Evolutionary conservation across 2,797 vertebrate species (phyloP).

Genomic region (Bradypodion pumilum): DNA sequence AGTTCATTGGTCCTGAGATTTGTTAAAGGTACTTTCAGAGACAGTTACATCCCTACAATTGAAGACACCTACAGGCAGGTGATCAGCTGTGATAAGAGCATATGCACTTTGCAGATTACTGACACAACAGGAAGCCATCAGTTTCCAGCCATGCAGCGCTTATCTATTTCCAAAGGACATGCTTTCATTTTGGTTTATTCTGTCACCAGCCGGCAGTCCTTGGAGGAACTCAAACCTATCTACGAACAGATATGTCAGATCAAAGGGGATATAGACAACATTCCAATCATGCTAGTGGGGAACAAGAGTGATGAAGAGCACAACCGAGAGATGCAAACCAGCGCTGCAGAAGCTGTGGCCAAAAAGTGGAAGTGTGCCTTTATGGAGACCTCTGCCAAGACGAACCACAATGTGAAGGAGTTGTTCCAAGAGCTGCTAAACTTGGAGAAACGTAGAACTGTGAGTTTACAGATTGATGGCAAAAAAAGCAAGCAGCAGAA

Average conservation of each 20-base stretch:
- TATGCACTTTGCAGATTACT: conserved; percentile 86
- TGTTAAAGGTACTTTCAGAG: conserved; percentile 84
- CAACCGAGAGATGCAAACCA: conserved; percentile 78
- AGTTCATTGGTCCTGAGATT: conserved; percentile 84
- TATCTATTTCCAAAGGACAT: conserved; percentile 85
- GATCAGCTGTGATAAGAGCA: conserved; percentile 87
- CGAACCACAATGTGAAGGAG: conserved; percentile 84
- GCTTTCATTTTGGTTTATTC: conserved; percentile 86
- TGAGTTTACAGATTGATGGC: conserved; percentile 85
- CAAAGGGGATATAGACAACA: conserved; percentile 82
- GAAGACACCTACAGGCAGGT: conserved; percentile 87
- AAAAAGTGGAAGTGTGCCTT: conserved; percentile 85
- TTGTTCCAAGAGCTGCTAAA: conserved; percentile 85
- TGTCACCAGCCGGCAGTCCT: conserved; percentile 82
- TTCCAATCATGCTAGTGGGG: conserved; percentile 86
- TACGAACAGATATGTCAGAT: conserved; percentile 86
- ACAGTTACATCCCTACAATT: conserved; percentile 85
- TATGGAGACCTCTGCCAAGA: conserved; percentile 86
- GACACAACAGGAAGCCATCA: conserved; percentile 86
- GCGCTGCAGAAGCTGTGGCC: conserved; percentile 80
- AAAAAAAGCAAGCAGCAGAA: conserved; percentile 86
- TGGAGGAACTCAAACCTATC: conserved; percentile 85
- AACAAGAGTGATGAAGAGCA: conserved; percentile 85
- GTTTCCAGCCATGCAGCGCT: conserved; percentile 86
- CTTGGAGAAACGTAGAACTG: conserved; percentile 84